Base-by-base conservation (phyloP, 1,140 invertebrate species). In the Cardiocondyla obscurior region DNA sequence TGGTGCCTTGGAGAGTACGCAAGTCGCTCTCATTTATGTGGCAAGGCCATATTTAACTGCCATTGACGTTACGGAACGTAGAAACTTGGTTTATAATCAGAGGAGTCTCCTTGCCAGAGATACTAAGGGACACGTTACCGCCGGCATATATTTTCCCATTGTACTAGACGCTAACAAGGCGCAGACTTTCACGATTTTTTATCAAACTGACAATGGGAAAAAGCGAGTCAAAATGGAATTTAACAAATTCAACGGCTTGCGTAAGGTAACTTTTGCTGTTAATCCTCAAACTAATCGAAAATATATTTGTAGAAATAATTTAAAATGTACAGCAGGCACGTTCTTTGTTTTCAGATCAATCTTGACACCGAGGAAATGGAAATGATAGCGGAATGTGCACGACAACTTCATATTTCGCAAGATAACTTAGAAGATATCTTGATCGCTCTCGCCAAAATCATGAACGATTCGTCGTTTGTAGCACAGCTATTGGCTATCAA, bases 11-110 rank as follows among this genome's bases (percentile, higher is more conserved):
- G 93, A 94, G 85, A 90, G 89, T 62, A 91, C 90, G 86, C 91
- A 94, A 90, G 92, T 94, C 77, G 94, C 95, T 85, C 94, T 98
- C 10, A 96, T 98, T 81, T 98, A 97, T 90, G 95, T 97, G 51
- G 96, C 96, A 33, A 95, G 95, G 85, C 97, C 97, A 22, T 98
- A 97, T 93, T 92, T 97, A 57, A 97, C 97, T 88, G 96, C 96
- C 51, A 95, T 98, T 58, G 96, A 97, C 92, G 96, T 98, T 30
- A 97, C 97, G 0, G 98, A 98, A 93, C 95, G 98, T 79, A 95
- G 98, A 86, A 98, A 98, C 93, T 94, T 98, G 83, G 97, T 97
- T 22, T 98, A 98, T 92, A 97, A 97, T 90, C 98, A 98, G 93
- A 95, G 97, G 87, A 98, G 97, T 90, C 94, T 98, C 5, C 93